Base-by-base conservation (phyloP, 2,888 invertebrate species). In the Perizoma affinitatum region DNA sequence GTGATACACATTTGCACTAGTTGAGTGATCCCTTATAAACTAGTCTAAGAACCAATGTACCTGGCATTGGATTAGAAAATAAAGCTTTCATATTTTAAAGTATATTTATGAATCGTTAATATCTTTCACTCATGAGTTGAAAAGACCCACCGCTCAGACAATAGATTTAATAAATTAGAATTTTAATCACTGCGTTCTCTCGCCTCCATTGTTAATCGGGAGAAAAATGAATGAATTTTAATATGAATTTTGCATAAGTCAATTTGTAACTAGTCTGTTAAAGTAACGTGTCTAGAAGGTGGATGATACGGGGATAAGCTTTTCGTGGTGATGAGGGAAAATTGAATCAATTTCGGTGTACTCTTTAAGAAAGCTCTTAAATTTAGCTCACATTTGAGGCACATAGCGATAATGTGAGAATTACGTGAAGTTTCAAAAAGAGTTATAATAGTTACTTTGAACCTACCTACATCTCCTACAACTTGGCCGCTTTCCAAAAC, bases 221-320 rank as follows among this genome's bases (percentile, higher is more conserved):
- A 66, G 67, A 71, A 73, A 76, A 74, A 72, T 57, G 41, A 69
- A 72, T 79, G 69, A 76, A 76, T 75, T 73, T 73, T 64, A 71
- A 75, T 72, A 63, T 58, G 58, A 54, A 53, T 68, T 73, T 70
- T 71, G 70, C 70, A 70, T 74, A 73, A 70, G 68, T 61, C 55
- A 54, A 47, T 59, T 58, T 52, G 44, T 40, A 53, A 11, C 51
- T 10, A 11, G 54, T 54, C 47, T 56, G 52, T 50, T 41, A 53
- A 54, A 56, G 45, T 50, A 58, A 52, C 47, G 57, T 49, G 58
- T 58, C 58, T 44, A 46, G 6, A 36, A 36, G 56, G 50, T 50
- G 45, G 56, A 9, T 57, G 51, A 47, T 58, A 44, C 34, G 43
- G 35, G 11, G 40, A 47, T 58, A 54, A 51, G 42, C 38, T 50